These are phyloP conservation scores for Choristoneura rosaceana DNA, from an alignment of 2,888 invertebrate genomes.

Conservation along the genomic window DNA sequence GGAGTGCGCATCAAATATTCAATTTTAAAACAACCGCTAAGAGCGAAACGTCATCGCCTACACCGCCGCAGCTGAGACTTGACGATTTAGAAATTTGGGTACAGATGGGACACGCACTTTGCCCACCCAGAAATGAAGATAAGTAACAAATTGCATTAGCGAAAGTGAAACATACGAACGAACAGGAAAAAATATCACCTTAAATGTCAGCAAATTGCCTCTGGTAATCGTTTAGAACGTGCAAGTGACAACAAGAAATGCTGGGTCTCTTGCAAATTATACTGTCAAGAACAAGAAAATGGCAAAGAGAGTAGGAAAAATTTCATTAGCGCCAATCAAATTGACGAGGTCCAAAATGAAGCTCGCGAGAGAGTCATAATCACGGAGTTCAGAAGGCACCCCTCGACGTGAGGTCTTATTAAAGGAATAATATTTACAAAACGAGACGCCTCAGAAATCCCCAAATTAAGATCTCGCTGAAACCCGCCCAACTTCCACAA, in stretches of 20 bases:
- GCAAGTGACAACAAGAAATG: slow-evolving; percentile 74
- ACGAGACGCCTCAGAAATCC: slow-evolving; percentile 86
- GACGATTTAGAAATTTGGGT: slow-evolving; percentile 82
- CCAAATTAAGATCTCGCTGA: slow-evolving; percentile 86
- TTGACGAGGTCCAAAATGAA: slow-evolving; percentile 85
- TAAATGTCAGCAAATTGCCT: slow-evolving; percentile 72
- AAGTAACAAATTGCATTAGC: slow-evolving; percentile 82
- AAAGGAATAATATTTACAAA: slow-evolving; percentile 86
- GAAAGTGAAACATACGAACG: slow-evolving; percentile 81
- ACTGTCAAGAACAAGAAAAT: slow-evolving; percentile 84
- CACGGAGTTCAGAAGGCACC: slow-evolving; percentile 83
- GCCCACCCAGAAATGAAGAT: slow-evolving; percentile 70
- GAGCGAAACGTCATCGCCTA: slow-evolving; percentile 84
- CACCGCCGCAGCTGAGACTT: slow-evolving; percentile 81
- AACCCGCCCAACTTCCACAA: slow-evolving; percentile 86
- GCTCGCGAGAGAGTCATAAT: slow-evolving; percentile 84
- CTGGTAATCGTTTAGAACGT: slow-evolving; percentile 76
- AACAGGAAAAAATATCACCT: slow-evolving; percentile 74
- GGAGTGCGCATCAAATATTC: slow-evolving; percentile 85
- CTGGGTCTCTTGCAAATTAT: slow-evolving; percentile 77
- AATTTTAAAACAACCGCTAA: slow-evolving; percentile 86
- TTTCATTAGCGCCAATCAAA: slow-evolving; percentile 86
- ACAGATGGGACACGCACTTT: slow-evolving; percentile 83
- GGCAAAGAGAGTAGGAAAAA: slow-evolving; percentile 81
- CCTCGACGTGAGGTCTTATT: slow-evolving; percentile 85